Base-by-base conservation (phyloP, 2,797 vertebrate genomes). In the Tragopan temminckii region DNA sequence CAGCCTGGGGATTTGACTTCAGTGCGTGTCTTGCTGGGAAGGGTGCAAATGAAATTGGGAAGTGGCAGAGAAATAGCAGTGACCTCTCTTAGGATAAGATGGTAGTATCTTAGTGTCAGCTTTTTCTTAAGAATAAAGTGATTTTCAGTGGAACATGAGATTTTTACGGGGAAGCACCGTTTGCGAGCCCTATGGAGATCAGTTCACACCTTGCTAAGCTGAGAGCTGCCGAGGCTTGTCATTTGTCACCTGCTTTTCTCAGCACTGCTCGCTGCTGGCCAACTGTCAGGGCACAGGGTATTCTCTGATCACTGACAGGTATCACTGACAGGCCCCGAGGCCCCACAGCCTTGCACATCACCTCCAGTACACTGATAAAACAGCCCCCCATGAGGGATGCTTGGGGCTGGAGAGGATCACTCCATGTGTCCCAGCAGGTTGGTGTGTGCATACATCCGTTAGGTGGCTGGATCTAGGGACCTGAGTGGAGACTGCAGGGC, bases 261-360 rank as follows among this genome's bases (percentile, higher is more conserved):
- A 11, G 31, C 50, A 9, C 3, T 0, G 1, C 38, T 31, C 19
- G 17, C 33, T 78, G 45, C 62, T 55, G 66, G 61, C 13, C 0
- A 7, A 15, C 50, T 40, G 18, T 72, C 29, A 29, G 48, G 15
- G 29, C 5, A 0, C 0, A 0, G 14, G 25, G 8, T 18, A 5
- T 19, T 64, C 43, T 72, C n/a, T 43, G 57, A 74, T 19, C 31
- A 14, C 20, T 35, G 46, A 11, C 67, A 66, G 33, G 42, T 67
- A 80, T 43, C 42, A 5, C 42, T 19, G 42, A 19, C 42, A 19
- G 1, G 0, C 14, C 31, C 15, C 16, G 2, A 25, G 36, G 18
- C 17, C 17, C 1, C 0, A 8, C 1, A 0, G 23, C 9, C 38
- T 8, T 1, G 24, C 13, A 4, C 4, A 3, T 8, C 0, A 0